Conservation (phyloP, 2,888 invertebrate species). For the Uloborus plumipes region DNA sequence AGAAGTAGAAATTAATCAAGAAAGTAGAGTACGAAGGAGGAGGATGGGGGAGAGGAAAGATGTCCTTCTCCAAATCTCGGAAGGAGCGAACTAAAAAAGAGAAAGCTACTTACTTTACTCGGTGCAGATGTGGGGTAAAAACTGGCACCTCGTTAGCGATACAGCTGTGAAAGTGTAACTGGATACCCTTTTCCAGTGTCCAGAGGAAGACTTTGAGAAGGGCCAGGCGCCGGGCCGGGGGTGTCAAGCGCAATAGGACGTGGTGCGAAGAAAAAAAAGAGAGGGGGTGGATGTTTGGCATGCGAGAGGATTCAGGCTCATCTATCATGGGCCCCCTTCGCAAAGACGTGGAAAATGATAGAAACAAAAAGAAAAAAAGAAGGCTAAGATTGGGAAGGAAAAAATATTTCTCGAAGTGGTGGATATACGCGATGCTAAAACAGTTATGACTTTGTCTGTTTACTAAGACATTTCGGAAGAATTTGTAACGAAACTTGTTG, state of each 20-base stretch:
- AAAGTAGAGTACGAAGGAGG: not conserved
- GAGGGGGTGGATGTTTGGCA: constrained; percentile 28
- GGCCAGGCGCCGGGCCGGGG: constrained; percentile 56
- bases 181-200: constrained; percentile 44
- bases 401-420: constrained; percentile 20
- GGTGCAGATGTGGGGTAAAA: constrained; percentile 41
- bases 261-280: constrained; percentile 31
- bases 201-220: constrained; percentile 49
- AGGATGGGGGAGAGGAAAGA: constrained; percentile 22
- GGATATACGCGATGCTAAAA: too few relatives aligned
- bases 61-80: constrained; percentile 41
- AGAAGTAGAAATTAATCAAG: constrained; percentile 48
- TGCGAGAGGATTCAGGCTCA: constrained; percentile 47
- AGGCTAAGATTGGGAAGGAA: not conserved
- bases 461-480: too few relatives aligned
- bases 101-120: constrained; percentile 35
- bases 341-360: not conserved
- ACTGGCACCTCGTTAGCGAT: constrained; percentile 62
- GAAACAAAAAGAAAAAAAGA: constrained; percentile 15
- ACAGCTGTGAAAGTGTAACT: constrained; percentile 57
- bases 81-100: constrained; percentile 40
- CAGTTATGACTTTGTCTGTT: too few relatives aligned
- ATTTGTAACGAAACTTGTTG: too few relatives aligned
- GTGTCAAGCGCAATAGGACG: constrained; percentile 56
- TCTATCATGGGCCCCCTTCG: constrained; percentile 50